phyloP scores from a whole-genome alignment of 2,888 invertebrate species.

The Acheta domesticus region DNA sequence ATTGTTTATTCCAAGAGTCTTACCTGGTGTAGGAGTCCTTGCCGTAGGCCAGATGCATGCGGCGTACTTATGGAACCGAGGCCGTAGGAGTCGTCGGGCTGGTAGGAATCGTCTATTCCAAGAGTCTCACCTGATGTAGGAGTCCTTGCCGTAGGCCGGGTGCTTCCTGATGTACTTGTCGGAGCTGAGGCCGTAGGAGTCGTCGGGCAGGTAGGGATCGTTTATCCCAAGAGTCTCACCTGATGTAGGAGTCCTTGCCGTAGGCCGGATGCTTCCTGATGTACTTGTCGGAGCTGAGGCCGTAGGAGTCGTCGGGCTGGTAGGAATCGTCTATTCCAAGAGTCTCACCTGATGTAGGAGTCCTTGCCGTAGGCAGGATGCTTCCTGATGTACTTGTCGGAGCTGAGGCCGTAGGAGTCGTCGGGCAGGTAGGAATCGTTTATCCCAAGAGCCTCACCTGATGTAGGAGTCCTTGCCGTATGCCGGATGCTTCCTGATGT shows the following conservation, averaged over 20 bases:
- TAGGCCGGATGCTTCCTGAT: conserved; percentile 41
- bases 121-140: too few relatives aligned
- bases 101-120: too few relatives aligned
- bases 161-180: too few relatives aligned
- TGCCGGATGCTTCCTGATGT: conserved; percentile 42
- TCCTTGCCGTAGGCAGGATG: conserved; percentile 44
- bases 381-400: conserved; percentile 37
- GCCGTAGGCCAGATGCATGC: too few relatives aligned
- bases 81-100: conserved; percentile 10
- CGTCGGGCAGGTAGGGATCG: too few relatives aligned
- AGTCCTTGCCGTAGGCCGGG: too few relatives aligned
- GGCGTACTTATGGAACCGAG: neutral
- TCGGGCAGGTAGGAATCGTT: conserved; percentile 22
- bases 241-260: conserved; percentile 38
- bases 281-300: too few relatives aligned
- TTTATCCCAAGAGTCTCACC: conserved; percentile 28
- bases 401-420: conserved; percentile 36
- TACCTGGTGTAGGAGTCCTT: too few relatives aligned
- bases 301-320: too few relatives aligned
- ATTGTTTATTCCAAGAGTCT: too few relatives aligned
- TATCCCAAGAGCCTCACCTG: conserved; percentile 25
- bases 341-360: conserved; percentile 40
- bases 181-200: too few relatives aligned
- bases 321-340: neutral
- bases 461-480: conserved; percentile 45